Percentiles rank a stretch among this genome's conserved stretches.
Conservation (phyloP, 2,113 vertebrate genomes). For the Taurulus bubalis region DNA sequence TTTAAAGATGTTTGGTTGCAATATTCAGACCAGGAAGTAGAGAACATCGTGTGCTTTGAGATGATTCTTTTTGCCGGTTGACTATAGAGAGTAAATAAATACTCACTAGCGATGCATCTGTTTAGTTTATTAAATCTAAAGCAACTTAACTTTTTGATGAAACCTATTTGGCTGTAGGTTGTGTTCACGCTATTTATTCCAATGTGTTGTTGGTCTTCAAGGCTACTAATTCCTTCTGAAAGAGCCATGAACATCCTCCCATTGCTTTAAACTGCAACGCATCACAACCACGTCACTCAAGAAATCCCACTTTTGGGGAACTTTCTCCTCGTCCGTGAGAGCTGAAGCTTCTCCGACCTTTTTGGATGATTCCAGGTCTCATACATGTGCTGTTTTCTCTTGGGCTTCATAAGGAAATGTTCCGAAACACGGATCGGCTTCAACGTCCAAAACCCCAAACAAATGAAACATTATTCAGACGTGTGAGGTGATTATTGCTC, state of each 20-base stretch:
- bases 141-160: neutral
- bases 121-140: neutral
- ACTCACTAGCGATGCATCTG: neutral
- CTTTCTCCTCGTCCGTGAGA: neutral
- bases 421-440: too few relatives aligned
- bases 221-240: neutral
- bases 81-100: neutral
- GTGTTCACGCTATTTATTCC: neutral
- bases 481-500: too few relatives aligned
- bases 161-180: neutral
- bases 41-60: neutral
- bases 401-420: too few relatives aligned
- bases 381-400: too few relatives aligned
- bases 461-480: too few relatives aligned
- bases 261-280: too few relatives aligned
- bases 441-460: too few relatives aligned
- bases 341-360: neutral
- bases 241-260: neutral
- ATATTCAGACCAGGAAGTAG: neutral
- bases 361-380: neutral
- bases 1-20: slow-evolving; percentile 4
- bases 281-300: neutral
- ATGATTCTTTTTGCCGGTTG: neutral
- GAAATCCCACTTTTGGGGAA: neutral
- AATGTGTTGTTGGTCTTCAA: neutral